Conservation (phyloP, 2,113 vertebrate genomes). For the Tamias sibiricus region DNA sequence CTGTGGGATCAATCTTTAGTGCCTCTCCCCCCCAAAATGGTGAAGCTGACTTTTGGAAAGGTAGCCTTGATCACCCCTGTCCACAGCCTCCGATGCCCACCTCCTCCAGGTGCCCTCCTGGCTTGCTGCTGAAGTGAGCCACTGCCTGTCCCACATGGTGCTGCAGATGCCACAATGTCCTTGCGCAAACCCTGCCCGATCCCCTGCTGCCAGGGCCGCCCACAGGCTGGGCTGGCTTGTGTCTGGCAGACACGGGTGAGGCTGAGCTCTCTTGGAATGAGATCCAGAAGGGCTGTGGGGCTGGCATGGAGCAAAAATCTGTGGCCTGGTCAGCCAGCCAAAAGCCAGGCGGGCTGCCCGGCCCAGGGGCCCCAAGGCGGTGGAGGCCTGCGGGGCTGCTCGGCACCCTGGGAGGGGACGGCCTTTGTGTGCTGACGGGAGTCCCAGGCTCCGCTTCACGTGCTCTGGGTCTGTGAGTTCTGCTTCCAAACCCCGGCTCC, state of each 20-base stretch:
- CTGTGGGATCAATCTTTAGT: too few relatives aligned
- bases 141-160: neutral
- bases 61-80: neutral
- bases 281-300: neutral
- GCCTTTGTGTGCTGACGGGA: neutral
- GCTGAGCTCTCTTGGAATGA: neutral
- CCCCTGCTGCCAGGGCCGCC: constrained; percentile 2
- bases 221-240: neutral
- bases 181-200: neutral
- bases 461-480: neutral
- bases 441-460: neutral
- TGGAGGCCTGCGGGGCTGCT: neutral
- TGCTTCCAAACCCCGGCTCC: constrained; percentile 53
- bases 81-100: neutral
- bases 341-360: neutral
- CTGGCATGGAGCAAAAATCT: neutral
- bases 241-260: neutral
- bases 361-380: neutral
- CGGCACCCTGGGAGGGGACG: accelerated
- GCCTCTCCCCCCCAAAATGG: too few relatives aligned
- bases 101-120: neutral
- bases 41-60: neutral
- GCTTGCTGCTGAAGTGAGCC: neutral
- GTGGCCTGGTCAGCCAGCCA: neutral
- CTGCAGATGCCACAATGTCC: neutral